Conservation (phyloP, 53 echinoderm and acorn worm species). For the Zoroaster sp. region DNA sequence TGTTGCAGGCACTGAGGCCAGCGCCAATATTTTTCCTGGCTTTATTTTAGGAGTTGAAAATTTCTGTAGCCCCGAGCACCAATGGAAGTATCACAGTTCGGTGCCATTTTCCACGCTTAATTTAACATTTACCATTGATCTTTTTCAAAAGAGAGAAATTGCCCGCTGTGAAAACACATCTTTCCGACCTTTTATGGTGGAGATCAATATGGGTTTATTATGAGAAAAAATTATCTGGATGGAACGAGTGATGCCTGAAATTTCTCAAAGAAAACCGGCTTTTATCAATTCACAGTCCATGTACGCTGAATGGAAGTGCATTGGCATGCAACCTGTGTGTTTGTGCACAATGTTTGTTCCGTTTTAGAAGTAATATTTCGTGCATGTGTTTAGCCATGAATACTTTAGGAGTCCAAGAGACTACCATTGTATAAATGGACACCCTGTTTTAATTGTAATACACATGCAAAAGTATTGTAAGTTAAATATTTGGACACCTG, state of each 20-base stretch:
- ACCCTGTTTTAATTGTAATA: no score
- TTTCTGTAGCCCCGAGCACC: not conserved
- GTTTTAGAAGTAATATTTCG: no score
- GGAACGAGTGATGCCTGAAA: not conserved
- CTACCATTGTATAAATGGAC: no score
- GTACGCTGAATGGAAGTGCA: no score
- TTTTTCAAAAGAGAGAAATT: not conserved
- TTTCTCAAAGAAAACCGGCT: not conserved
- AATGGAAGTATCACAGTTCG: not conserved
- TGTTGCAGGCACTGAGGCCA: not conserved
- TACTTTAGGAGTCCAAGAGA: no score
- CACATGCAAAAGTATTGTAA: no score
- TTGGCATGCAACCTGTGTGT: no score
- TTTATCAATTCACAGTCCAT: not conserved
- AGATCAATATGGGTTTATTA: constrained; percentile 43
- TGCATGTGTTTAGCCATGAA: no score
- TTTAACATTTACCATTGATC: not conserved
- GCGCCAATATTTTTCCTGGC: not conserved
- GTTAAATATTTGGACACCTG: no score
- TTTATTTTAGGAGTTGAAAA: not conserved
- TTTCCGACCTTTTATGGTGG: not conserved
- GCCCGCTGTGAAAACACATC: constrained; percentile 6
- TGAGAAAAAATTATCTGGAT: constrained; percentile 3
- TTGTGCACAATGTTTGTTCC: no score
- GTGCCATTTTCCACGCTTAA: not conserved